Base-by-base conservation (phyloP, 2,113 vertebrate species). In the Montifringilla adamsi region DNA sequence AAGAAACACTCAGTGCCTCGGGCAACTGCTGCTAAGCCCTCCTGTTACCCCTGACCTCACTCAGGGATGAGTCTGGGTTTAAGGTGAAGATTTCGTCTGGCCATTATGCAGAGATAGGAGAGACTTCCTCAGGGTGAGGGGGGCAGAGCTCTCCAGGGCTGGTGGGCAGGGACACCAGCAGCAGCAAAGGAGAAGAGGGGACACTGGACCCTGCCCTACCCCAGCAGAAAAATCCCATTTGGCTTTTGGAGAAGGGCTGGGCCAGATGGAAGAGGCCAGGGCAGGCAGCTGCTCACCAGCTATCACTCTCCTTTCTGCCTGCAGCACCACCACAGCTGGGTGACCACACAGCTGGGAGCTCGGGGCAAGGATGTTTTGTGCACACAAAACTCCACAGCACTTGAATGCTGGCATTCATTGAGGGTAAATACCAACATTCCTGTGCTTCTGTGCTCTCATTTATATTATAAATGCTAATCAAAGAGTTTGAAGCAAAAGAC, bases 271-370 rank as follows among this genome's bases (percentile, higher is more conserved):
- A 37, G 82, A 8, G 50, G 52, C 15, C 15, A 2, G 55, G 24
- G 37, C 3, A 1, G 2, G 69, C 53, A 64, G 78, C 76, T 53
- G 20, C 6, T 3, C 59, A 8, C 12, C 5, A 1, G 49, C 35
- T 20, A 1, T 27, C 9, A 9, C 47, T 35, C 43, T 47, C 2
- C 0, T 11, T 6, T 11, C n/a, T 72, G 30, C 62, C 53, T 33
- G 27, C 73, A 69, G 93, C 74, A 20, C 20, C 33, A 16, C 4
- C 2, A 4, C 80, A 78, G 66, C 72, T 30, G 80, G 53, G 30
- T 8, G 35, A 13, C 6, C 44, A 24, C 37, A 28, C 0, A 62
- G 37, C 59, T 62, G 0, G 46, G 30, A 90, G 46, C 50, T 49
- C 41, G 0, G 7, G 59, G 75, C 73, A 53, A 23, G 33, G 55